These are phyloP conservation scores for Stictocephala bisonia DNA, from an alignment of 2,888 invertebrate genomes.

Conservation along the genomic window DNA sequence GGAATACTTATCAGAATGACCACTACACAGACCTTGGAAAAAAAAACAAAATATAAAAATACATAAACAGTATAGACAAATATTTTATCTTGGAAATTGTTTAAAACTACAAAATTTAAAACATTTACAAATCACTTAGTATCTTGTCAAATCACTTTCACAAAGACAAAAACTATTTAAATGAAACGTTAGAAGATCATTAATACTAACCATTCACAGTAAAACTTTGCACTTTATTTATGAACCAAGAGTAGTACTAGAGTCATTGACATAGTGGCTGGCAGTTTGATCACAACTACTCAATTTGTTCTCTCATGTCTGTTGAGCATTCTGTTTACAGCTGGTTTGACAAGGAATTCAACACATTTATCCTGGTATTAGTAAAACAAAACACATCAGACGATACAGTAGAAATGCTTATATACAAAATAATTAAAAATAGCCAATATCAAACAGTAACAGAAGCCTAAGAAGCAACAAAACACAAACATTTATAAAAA, in stretches of 20 bases:
- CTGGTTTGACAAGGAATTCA: slow-evolving; percentile 3
- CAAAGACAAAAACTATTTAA: slow-evolving; percentile 15
- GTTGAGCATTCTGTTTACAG: slow-evolving; percentile 32
- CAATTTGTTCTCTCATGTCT: neutral
- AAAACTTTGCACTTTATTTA: slow-evolving; percentile 14
- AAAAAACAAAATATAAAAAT: slow-evolving; percentile 42
- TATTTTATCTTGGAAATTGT: neutral
- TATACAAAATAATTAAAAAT: slow-evolving; percentile 26
- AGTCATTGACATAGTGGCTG: neutral
- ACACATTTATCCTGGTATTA: slow-evolving; percentile 30
- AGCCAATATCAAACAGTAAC: neutral
- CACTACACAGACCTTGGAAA: slow-evolving; percentile 44
- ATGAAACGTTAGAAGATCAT: neutral
- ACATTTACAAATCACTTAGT: slow-evolving; percentile 38
- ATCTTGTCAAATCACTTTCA: neutral
- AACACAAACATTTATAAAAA: slow-evolving; percentile 38
- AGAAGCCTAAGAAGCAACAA: slow-evolving; percentile 30
- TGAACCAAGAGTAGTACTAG: slow-evolving; percentile 18
- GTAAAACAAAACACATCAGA: slow-evolving; percentile 36
- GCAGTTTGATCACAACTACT: neutral
- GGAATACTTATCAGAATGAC: slow-evolving; percentile 43
- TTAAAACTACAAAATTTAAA: slow-evolving; percentile 45
- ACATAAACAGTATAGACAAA: slow-evolving; percentile 38
- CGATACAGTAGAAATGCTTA: slow-evolving; percentile 17
- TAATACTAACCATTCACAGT: slow-evolving; percentile 18